Evolutionary conservation across 2,113 vertebrate genomes (phyloP).

Genomic region (Plotosus lineatus): DNA sequence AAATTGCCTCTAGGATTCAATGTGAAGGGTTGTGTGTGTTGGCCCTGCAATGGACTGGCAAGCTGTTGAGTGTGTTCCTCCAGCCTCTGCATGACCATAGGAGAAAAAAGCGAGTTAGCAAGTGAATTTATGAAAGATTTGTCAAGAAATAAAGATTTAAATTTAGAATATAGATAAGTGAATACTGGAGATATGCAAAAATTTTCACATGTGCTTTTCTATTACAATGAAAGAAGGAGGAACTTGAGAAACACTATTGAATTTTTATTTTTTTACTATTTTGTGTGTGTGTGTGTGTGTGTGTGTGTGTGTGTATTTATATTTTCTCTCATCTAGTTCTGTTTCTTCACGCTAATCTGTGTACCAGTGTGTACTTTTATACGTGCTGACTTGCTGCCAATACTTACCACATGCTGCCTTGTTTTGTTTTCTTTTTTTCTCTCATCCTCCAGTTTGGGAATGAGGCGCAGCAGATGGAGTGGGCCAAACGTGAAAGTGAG

Average conservation of each 20-base stretch:
- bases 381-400: neutral
- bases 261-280: neutral
- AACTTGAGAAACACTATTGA: neutral
- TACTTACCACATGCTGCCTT: neutral
- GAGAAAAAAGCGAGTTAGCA: too few relatives aligned
- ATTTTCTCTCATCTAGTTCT: neutral
- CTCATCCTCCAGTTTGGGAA: conserved; percentile 84
- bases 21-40: too few relatives aligned
- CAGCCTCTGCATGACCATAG: too few relatives aligned
- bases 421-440: conserved; percentile 14
- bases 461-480: conserved; percentile 97
- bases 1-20: too few relatives aligned
- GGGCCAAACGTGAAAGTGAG: conserved; percentile 96
- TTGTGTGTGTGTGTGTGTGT: neutral
- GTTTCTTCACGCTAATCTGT: neutral
- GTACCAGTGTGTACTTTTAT: neutral
- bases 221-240: neutral
- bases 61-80: too few relatives aligned
- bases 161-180: too few relatives aligned
- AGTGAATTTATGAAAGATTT: too few relatives aligned
- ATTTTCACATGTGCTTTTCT: neutral
- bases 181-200: neutral
- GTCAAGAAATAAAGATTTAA: too few relatives aligned
- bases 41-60: too few relatives aligned
- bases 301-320: neutral